These are phyloP conservation scores for Tetropium fuscum DNA, from an alignment of 2,888 invertebrate genomes.

Conservation along the genomic window DNA sequence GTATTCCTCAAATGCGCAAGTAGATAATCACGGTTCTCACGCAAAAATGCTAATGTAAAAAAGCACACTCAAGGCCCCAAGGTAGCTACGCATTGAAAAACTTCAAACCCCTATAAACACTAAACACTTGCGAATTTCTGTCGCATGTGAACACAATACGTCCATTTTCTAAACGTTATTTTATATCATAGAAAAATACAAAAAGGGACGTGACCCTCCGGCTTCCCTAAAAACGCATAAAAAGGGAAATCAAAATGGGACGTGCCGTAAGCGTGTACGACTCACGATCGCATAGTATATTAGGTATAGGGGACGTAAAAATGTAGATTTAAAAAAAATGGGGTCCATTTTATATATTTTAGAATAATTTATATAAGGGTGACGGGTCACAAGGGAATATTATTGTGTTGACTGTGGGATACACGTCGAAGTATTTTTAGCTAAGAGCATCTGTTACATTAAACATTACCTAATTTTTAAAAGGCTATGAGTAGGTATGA, in stretches of 20 bases:
- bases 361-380: conserved; percentile 51
- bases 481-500: too few relatives aligned
- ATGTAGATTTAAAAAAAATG: conserved; percentile 37
- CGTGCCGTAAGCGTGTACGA: conserved; percentile 31
- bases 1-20: not conserved
- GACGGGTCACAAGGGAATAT: conserved; percentile 9
- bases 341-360: conserved; percentile 47
- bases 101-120: conserved; percentile 13
- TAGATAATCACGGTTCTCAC: not conserved
- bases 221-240: conserved; percentile 29
- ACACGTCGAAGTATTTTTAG: conserved; percentile 40
- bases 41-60: conserved; percentile 8
- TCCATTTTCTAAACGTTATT: conserved; percentile 38
- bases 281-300: conserved; percentile 23
- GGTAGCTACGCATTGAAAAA: not conserved
- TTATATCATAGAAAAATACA: conserved; percentile 26
- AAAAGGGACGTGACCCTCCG: conserved; percentile 26
- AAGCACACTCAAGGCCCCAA: not conserved
- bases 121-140: conserved; percentile 13
- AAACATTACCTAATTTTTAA: conserved; percentile 36
- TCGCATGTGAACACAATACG: conserved; percentile 34
- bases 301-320: conserved; percentile 24
- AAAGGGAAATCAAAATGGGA: conserved; percentile 31
- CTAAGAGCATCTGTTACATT: conserved; percentile 25
- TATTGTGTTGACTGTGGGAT: not conserved